Base-by-base conservation (phyloP, 2,888 invertebrate genomes). In the Melanargia galathea region DNA sequence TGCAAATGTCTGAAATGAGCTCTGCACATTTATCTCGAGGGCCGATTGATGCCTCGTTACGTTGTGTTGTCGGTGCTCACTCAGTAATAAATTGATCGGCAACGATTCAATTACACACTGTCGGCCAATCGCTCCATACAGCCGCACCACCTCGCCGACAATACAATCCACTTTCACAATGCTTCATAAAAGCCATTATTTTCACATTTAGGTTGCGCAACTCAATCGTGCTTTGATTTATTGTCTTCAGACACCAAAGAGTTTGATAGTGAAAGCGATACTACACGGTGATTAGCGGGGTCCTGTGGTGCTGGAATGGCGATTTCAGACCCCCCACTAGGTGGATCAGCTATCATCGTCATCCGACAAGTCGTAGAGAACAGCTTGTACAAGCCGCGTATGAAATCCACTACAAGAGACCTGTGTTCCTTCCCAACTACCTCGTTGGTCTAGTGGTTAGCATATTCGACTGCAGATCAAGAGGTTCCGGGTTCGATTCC, bases 61-160 rank as follows among this genome's bases (percentile, higher is more conserved):
- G 11, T 18, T 16, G 43, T 56, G 51, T 45, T 61, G 52, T 64
- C 60, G 64, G 30, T 46, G 61, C 57, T 54, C 55, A 40, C 55
- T 55, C 45, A 20, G 33, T 11, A 52, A 52, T 20, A 35, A 52
- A 52, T 52, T 52, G 35, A 52, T 52, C 33, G 35, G 20, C 52
- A 20, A 52, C 52, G 52, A 52, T 52, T 52, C 52, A 52, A 52
- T 52, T 52, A 52, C 35, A 7, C 20, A 35, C n/a, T 35, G 35
- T 51, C 51, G 52, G 52, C 20, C 52, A 11, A 35, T 13, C 35
- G 20, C 33, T 35, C 18, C 20, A 6, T 18, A 7, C 46, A 30
- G 8, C 30, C 30, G 8, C 35, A 35, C 11, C 13, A 3, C 11
- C 40, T 4, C 16, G 5, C 16, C 45, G 45, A 22, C 45, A 20